phyloP scores from a whole-genome alignment of 1,140 invertebrate genomes.

The Plectus sambesii region DNA sequence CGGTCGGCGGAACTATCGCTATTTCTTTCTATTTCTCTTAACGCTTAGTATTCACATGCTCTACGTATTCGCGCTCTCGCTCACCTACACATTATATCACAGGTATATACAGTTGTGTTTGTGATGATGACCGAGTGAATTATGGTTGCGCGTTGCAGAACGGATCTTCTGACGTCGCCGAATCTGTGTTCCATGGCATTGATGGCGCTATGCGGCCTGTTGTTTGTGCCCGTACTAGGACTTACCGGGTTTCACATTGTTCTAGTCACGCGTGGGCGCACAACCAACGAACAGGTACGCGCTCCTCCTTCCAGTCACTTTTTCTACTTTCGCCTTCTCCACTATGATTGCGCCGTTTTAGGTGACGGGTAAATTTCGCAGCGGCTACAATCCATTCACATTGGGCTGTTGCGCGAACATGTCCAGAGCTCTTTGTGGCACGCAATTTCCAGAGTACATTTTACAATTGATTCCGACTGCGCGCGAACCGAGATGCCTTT shows the following conservation, averaged over 20 bases:
- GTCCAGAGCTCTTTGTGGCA: constrained; percentile 15
- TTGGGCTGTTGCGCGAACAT: constrained; percentile 22
- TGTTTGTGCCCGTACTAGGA: constrained; percentile 91
- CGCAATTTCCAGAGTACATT: constrained; percentile 22
- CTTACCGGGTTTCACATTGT: constrained; percentile 94
- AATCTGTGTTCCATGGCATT: constrained; percentile 59
- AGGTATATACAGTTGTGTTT: constrained; percentile 21
- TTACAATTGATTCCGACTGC: constrained; percentile 6
- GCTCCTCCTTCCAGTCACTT: constrained; percentile 2
- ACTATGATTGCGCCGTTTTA: constrained; percentile 18
- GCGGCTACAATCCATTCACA: constrained; percentile 44
- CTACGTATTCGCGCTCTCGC: constrained; percentile 80
- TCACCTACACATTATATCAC: constrained; percentile 57
- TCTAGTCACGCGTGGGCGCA: constrained; percentile 85
- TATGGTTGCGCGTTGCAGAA: neutral
- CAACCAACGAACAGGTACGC: constrained; percentile 90
- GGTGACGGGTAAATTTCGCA: constrained; percentile 45
- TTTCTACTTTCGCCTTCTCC: constrained; percentile 13
- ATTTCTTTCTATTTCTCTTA: constrained; percentile 94
- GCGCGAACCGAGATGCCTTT: neutral
- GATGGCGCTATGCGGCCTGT: constrained; percentile 74
- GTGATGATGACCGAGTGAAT: constrained; percentile 28
- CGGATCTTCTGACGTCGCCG: constrained; percentile 27
- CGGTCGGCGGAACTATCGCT: constrained; percentile 90
- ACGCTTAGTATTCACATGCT: constrained; percentile 93